These are phyloP conservation scores for Potamilus streckersoni DNA, from an alignment of 1,140 invertebrate species.

Conservation along the genomic window DNA sequence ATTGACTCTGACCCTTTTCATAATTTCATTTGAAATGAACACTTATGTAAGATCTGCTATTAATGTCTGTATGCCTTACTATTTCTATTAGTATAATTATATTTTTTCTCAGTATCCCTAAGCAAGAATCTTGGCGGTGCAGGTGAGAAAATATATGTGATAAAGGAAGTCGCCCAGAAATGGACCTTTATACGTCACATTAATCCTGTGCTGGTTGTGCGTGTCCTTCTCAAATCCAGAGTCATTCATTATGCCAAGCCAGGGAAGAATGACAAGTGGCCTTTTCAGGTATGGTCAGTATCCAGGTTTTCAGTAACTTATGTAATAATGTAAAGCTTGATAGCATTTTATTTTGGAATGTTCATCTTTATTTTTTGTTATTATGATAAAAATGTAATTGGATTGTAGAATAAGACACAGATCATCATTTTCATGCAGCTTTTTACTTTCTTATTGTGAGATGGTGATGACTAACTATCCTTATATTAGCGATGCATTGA, in stretches of 20 bases:
- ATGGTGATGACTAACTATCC: too few relatives aligned
- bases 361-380: too few relatives aligned
- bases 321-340: too few relatives aligned
- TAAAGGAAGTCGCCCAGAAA: conserved; percentile 35
- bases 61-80: background rate
- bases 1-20: background rate
- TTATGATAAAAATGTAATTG: too few relatives aligned
- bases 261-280: conserved; percentile 41
- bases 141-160: conserved; percentile 22
- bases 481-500: too few relatives aligned
- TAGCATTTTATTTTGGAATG: too few relatives aligned
- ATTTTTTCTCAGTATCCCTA: background rate
- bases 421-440: too few relatives aligned
- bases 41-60: background rate
- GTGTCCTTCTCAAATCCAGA: conserved; percentile 37
- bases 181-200: conserved; percentile 18
- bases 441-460: too few relatives aligned
- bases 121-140: conserved; percentile 3
- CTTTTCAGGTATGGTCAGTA: conserved; percentile 38
- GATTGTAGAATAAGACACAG: too few relatives aligned
- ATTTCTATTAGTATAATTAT: background rate
- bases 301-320: too few relatives aligned
- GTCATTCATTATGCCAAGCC: conserved; percentile 44
- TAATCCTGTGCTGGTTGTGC: conserved; percentile 37
- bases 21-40: background rate